These are phyloP conservation scores for Acrocephalus kingi DNA, from an alignment of 2,113 vertebrate genomes.

Conservation along the genomic window DNA sequence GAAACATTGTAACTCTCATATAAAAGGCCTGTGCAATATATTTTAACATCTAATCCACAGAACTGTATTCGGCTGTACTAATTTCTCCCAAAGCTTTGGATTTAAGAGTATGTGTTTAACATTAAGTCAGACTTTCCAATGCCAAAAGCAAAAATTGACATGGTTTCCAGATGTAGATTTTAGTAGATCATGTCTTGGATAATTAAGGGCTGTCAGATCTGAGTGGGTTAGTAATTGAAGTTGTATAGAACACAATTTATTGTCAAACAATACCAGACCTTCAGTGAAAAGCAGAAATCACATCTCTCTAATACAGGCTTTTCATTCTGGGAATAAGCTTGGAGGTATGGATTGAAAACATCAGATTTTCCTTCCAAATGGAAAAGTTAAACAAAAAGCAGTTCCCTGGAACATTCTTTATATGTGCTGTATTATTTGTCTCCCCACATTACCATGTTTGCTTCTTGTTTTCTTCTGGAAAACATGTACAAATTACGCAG, in stretches of 20 bases:
- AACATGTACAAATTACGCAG: not conserved
- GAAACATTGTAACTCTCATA: constrained; percentile 1
- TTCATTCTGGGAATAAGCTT: not conserved
- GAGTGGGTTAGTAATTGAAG: constrained; percentile 54
- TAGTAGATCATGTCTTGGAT: constrained; percentile 57
- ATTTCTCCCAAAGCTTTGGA: constrained; percentile 28
- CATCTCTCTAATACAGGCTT: not conserved
- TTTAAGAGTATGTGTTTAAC: constrained; percentile 48
- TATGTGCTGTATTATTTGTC: not conserved
- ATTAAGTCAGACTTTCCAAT: constrained; percentile 44
- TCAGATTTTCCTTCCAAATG: constrained; percentile 9
- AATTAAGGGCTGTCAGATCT: constrained; percentile 68
- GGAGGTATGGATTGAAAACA: constrained; percentile 5
- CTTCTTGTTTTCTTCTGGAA: constrained; percentile 31
- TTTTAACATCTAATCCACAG: constrained; percentile 14
- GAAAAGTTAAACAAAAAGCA: not conserved
- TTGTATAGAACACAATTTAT: constrained; percentile 50
- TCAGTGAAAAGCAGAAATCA: constrained; percentile 45
- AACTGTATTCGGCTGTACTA: not conserved
- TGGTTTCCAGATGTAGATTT: constrained; percentile 70
- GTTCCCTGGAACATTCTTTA: not conserved
- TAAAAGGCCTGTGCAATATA: constrained; percentile 4
- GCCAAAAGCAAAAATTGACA: constrained; percentile 60
- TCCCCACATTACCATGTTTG: not conserved
- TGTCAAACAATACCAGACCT: constrained; percentile 56